A percentile compares a stretch with the other conserved stretches of the same genome.
These are phyloP conservation scores for Tetraneura akinire DNA, from an alignment of 1,140 invertebrate genomes.

Conservation along the genomic window DNA sequence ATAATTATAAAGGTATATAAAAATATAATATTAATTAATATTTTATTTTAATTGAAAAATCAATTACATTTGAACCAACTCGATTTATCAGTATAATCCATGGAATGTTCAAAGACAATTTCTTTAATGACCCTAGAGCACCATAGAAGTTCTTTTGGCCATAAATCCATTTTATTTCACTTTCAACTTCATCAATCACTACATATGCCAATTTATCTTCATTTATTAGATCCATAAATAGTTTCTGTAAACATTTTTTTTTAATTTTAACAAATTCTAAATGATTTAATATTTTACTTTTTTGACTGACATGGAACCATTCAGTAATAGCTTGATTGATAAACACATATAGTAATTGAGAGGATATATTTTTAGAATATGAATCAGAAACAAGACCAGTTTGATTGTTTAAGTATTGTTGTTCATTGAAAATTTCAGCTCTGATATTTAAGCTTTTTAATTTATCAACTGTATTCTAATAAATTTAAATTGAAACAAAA, in stretches of 20 bases:
- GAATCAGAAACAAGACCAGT: slow-evolving; percentile 75
- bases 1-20: slow-evolving; percentile 37
- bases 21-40: background rate
- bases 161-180: slow-evolving; percentile 97
- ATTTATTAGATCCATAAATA: slow-evolving; percentile 61
- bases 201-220: slow-evolving; percentile 65
- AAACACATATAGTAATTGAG: slow-evolving; percentile 85
- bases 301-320: slow-evolving; percentile 66
- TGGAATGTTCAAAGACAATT: slow-evolving; percentile 69
- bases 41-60: background rate
- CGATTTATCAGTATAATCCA: slow-evolving; percentile 96
- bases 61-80: slow-evolving; percentile 62
- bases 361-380: slow-evolving; percentile 67
- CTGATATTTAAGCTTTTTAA: slow-evolving; percentile 68
- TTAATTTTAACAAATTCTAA: background rate
- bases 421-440: slow-evolving; percentile 86
- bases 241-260: slow-evolving; percentile 54
- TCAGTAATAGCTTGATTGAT: slow-evolving; percentile 84
- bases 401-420: slow-evolving; percentile 73
- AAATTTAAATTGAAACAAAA: background rate
- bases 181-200: slow-evolving; percentile 94
- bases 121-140: slow-evolving; percentile 69
- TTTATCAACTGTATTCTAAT: slow-evolving; percentile 62
- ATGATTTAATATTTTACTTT: slow-evolving; percentile 22
- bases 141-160: slow-evolving; percentile 95